Evolutionary conservation across 2,797 vertebrate species (phyloP), one percentile per base, ranked within the genome.

Genomic region (Aplochiton taeniatus): DNA sequence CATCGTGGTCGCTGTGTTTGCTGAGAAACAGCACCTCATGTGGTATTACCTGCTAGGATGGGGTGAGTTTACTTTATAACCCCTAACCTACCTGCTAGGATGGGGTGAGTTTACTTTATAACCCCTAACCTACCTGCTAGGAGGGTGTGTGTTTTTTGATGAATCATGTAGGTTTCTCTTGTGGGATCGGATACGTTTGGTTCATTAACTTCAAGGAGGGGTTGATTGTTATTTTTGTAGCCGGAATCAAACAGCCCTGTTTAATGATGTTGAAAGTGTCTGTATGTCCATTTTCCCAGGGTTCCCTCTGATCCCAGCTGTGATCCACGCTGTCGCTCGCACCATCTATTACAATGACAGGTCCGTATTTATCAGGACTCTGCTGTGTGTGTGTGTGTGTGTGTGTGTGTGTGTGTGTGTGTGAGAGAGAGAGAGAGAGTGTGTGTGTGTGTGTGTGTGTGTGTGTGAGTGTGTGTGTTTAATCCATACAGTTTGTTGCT

Each of bases 41-140:
- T 99, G 97, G 96, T 99, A 99, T 89, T 98, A 97, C 62, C 92
- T 99, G 63, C 94, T 99, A 7, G 98, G 98, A 63, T 99, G 98
- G 98, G 96, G 98, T 99, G 86, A 18, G 92, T 53, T 20, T 20
- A 9, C 50, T 18, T 53, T 31, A 47, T 31, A 42, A 16, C 16
- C 19, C 44, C 10, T 13, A 16, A 18, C 55, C n/a, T n/a, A n/a
- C n/a, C n/a, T n/a, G n/a, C n/a, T n/a, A n/a, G n/a, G n/a, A n/a
- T n/a, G n/a, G n/a, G n/a, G n/a, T n/a, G n/a, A n/a, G n/a, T 31
- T 31, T 14, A 4, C 9, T 44, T 43, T 6, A 58, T n/a, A 45
- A 13, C 51, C 19, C 17, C 49, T 51, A 6, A 11, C 20, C 19
- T 56, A 56, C 20, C 18, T 56, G 41, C 14, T 42, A 9, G 19